A percentile compares a stretch with the other conserved stretches of the same genome.
phyloP scores from a whole-genome alignment of 2,797 vertebrate species.

The Ceryle rudis region DNA sequence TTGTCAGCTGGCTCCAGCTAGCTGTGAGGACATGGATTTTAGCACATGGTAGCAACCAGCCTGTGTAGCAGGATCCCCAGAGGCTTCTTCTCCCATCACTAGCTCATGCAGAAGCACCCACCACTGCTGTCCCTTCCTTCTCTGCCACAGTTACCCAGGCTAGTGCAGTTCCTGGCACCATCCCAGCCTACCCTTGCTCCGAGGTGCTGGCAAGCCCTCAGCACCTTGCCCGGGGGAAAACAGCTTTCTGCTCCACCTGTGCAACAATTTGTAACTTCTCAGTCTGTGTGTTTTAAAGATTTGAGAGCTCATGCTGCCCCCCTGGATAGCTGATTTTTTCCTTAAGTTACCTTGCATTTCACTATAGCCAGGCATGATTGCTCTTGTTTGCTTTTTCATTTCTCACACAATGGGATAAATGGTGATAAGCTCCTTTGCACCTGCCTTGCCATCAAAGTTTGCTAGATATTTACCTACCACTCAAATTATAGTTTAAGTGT shows the following conservation, averaged over 20 bases:
- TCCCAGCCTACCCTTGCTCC: not conserved
- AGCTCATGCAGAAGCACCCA: accelerated
- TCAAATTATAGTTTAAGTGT: not conserved
- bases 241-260: not conserved
- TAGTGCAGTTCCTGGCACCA: accelerated
- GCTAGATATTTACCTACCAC: not conserved
- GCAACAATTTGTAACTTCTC: not conserved
- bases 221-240: not conserved
- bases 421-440: not conserved
- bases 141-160: accelerated
- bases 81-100: not conserved
- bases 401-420: not conserved
- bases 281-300: not conserved
- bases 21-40: not conserved
- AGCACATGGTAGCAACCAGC: not conserved
- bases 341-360: not conserved
- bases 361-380: not conserved
- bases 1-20: not conserved
- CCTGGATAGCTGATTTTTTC: not conserved
- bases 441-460: not conserved
- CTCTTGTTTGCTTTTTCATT: not conserved
- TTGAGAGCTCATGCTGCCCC: not conserved
- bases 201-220: not conserved
- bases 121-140: not conserved
- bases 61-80: not conserved